Conservation (phyloP, 2,113 vertebrate genomes). For the Chamaetylas fuelleborni region DNA sequence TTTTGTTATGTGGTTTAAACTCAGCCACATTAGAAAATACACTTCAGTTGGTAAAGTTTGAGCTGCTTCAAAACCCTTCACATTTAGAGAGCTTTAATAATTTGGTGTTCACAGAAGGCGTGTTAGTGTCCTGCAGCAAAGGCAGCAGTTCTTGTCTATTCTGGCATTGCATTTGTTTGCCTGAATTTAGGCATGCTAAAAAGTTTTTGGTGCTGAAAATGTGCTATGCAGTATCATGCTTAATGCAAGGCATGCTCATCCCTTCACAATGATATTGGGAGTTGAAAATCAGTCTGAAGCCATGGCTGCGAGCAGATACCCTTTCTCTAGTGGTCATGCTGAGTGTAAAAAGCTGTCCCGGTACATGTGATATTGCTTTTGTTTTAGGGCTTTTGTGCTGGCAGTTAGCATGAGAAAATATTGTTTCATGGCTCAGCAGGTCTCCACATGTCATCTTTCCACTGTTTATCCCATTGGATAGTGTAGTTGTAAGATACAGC, state of each 20-base stretch:
- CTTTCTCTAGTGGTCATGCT: not conserved
- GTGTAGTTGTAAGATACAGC: not conserved
- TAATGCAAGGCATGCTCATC: not conserved
- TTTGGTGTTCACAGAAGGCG: not conserved
- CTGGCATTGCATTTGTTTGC: not conserved
- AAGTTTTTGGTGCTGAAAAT: not conserved
- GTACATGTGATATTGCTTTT: not conserved
- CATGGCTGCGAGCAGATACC: not conserved
- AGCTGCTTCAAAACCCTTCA: not conserved
- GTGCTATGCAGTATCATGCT: not conserved
- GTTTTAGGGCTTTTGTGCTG: not conserved
- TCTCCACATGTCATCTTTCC: not conserved
- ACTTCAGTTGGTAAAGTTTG: not conserved
- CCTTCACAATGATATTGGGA: not conserved
- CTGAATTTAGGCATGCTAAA: not conserved
- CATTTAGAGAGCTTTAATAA: not conserved
- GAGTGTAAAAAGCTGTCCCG: not conserved
- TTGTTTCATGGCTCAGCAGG: conserved; percentile 10
- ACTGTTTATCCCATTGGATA: not conserved
- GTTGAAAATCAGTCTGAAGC: not conserved
- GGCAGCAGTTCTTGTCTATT: not conserved
- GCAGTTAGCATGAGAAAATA: not conserved
- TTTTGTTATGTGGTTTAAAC: not conserved
- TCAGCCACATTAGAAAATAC: not conserved
- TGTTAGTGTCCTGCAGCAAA: not conserved